Evolutionary conservation across 2,888 invertebrate species (phyloP).

Genomic region (Ormyrus rosae): DNA sequence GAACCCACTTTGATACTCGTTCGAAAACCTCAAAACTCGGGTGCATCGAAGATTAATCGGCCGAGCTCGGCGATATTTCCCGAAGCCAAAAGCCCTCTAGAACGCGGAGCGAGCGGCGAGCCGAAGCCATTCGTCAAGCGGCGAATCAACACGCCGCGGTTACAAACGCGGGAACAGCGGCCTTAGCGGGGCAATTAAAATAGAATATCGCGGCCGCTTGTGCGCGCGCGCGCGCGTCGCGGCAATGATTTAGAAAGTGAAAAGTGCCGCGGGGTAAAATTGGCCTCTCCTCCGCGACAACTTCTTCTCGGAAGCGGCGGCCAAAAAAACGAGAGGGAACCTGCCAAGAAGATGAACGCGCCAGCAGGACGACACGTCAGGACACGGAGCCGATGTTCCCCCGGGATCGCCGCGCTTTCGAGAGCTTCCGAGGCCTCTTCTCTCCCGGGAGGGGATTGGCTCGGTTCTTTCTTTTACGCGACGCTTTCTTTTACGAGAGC

Average conservation of each 20-base stretch:
- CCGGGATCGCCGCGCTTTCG: background rate
- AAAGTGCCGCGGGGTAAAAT: constrained; percentile 50
- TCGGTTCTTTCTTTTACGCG: too few relatives aligned
- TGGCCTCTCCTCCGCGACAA: constrained; percentile 22
- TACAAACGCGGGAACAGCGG: constrained; percentile 9
- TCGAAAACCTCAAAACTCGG: too few relatives aligned
- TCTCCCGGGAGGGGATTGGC: background rate
- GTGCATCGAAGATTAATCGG: too few relatives aligned
- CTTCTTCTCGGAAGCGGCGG: constrained; percentile 36
- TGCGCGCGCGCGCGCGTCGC: background rate
- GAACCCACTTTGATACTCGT: too few relatives aligned
- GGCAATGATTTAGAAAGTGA: constrained; percentile 55
- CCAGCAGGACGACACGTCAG: constrained; percentile 23
- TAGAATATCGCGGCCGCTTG: constrained; percentile 33
- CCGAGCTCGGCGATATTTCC: too few relatives aligned
- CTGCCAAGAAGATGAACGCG: constrained; percentile 13
- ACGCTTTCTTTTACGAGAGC: too few relatives aligned
- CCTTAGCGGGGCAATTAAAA: constrained; percentile 47
- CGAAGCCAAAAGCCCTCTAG: too few relatives aligned
- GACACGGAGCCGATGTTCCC: constrained; percentile 13
- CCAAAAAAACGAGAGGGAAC: constrained; percentile 7
- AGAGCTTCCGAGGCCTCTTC: background rate
- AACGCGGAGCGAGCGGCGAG: background rate
- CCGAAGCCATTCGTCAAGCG: constrained; percentile 27
- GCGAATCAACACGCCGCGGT: constrained; percentile 30